Evolutionary conservation across 2,113 vertebrate genomes (phyloP), one percentile per base, ranked within the genome.

Genomic region (Psilopogon haemacephalus): DNA sequence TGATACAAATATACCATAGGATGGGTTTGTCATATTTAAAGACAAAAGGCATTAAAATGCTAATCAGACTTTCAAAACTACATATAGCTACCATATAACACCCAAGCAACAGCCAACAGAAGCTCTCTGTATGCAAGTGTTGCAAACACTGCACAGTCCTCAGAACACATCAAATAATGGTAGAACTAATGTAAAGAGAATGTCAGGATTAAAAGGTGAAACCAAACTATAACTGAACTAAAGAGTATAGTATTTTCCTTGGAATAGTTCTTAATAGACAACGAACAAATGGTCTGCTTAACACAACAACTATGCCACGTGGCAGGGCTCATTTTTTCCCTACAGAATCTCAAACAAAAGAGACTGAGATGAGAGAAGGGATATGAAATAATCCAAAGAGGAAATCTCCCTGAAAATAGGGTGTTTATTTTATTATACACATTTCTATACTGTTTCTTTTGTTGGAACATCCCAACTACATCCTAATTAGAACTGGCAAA

Each of bases 11-110:
- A 73, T 38, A 85, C 76, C 72, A 68, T 33, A 90, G 6, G 26
- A 79, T 84, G n/a, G 95, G 68, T 92, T 82, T 54, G 67, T 55
- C 30, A 42, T 79, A 90, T 91, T 92, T 93, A 96, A 91, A 89
- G 64, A n/a, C 62, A 78, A 95, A 96, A 94, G 76, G 95, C 92
- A 96, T 79, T 94, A 30, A 95, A 95, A 91, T 15, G 38, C 92
- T 92, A 96, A 96, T 94, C 46, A 82, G 40, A 55, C 54, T 76
- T 88, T 81, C 72, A 79, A 87, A 96, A 86, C 33, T 71, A 76
- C 35, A 89, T 77, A 94, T 95, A 95, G 60, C 38, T 77, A 84
- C 68, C 37, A 69, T 6, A 18, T 16, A 86, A 48, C 28, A 67
- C 23, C 64, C 63, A 67, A 44, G 2, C 21, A 76, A 73, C 21